These are phyloP conservation scores for Lycocorax pyrrhopterus DNA, from an alignment of 2,113 vertebrate genomes.

Conservation along the genomic window DNA sequence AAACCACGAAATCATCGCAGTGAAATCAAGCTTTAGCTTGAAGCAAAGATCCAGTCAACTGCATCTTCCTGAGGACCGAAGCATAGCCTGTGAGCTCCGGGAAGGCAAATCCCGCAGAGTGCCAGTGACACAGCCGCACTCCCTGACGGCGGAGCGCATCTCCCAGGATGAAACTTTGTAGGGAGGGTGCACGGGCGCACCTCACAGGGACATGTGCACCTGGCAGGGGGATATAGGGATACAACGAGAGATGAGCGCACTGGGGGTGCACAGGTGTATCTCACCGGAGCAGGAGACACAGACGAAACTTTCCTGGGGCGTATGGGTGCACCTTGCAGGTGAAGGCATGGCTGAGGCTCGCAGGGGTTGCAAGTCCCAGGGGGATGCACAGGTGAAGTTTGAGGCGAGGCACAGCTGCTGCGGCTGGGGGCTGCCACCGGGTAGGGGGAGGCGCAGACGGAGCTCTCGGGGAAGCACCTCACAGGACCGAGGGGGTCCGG, in stretches of 20 bases:
- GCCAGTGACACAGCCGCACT: background rate
- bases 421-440: background rate
- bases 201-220: background rate
- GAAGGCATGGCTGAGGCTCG: background rate
- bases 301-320: background rate
- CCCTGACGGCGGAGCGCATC: accelerated
- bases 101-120: background rate
- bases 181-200: background rate
- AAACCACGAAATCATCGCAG: background rate
- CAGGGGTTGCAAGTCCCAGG: background rate
- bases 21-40: background rate
- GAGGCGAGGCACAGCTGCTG: background rate
- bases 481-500: background rate
- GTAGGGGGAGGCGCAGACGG: too few relatives aligned
- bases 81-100: accelerated
- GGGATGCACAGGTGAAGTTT: background rate
- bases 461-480: background rate
- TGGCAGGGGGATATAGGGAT: background rate
- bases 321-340: background rate
- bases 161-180: background rate
- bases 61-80: background rate
- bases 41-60: background rate
- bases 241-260: background rate
- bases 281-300: background rate
- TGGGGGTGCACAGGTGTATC: background rate